A percentile compares a stretch with the other conserved stretches of the same genome.
These are phyloP conservation scores for Pyralis farinalis DNA, from an alignment of 2,888 invertebrate species.

Conservation along the genomic window DNA sequence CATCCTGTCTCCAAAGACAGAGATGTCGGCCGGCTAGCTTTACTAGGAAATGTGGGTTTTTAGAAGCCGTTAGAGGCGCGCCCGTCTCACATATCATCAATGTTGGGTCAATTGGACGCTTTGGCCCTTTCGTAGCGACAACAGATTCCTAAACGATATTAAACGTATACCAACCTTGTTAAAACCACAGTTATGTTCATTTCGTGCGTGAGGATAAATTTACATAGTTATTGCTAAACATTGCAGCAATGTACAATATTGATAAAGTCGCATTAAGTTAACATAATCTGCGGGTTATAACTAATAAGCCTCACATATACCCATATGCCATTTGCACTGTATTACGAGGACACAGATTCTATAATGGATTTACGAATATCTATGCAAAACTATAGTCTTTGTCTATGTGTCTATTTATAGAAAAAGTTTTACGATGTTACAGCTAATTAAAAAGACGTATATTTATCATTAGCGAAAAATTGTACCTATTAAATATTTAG, in stretches of 20 bases:
- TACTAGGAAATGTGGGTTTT: slow-evolving; percentile 75
- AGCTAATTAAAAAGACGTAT: no score
- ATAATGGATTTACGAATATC: slow-evolving; percentile 25
- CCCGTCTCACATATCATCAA: slow-evolving; percentile 51
- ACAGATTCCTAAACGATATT: slow-evolving; percentile 31
- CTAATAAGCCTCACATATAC: slow-evolving; percentile 58
- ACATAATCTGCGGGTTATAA: slow-evolving; percentile 67
- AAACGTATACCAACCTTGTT: slow-evolving; percentile 30
- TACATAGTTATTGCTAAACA: slow-evolving; percentile 44
- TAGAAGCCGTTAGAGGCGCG: slow-evolving; percentile 67
- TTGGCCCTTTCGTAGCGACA: slow-evolving; percentile 40
- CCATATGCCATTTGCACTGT: slow-evolving; percentile 54
- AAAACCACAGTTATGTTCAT: slow-evolving; percentile 18
- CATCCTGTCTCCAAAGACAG: slow-evolving; percentile 68
- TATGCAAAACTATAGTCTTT: slow-evolving; percentile 22
- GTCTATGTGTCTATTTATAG: slow-evolving; percentile 10
- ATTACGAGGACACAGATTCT: slow-evolving; percentile 51
- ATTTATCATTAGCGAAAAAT: no score
- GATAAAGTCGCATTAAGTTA: slow-evolving; percentile 49
- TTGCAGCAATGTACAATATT: slow-evolving; percentile 40
- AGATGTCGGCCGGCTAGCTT: slow-evolving; percentile 62
- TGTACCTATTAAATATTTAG: no score
- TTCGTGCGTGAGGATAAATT: slow-evolving; percentile 23
- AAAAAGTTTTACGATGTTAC: no score
- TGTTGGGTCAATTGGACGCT: slow-evolving; percentile 58